Percentiles rank a stretch among this genome's conserved stretches.
These are phyloP conservation scores for Byasa hedistus DNA, from an alignment of 2,888 invertebrate species.

Conservation along the genomic window DNA sequence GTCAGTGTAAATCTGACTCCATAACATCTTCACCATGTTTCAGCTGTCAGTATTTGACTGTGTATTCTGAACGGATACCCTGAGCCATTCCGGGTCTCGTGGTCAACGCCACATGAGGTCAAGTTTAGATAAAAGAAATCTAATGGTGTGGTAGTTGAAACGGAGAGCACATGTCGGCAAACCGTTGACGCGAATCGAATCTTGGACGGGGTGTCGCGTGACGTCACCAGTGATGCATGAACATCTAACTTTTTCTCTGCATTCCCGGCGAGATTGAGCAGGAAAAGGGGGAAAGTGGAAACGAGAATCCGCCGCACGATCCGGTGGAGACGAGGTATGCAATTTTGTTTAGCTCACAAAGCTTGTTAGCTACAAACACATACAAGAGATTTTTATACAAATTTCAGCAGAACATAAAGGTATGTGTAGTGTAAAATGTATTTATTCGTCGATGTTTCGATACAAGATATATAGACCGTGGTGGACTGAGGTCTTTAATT, in stretches of 20 bases:
- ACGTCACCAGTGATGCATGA: conserved; percentile 26
- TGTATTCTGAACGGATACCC: too few species aligned
- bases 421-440: too few species aligned
- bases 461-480: too few species aligned
- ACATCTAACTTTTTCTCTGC: conserved; percentile 26
- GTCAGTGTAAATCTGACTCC: too few species aligned
- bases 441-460: too few species aligned
- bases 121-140: too few species aligned
- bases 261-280: conserved; percentile 44
- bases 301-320: conserved; percentile 44
- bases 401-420: background rate
- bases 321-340: conserved; percentile 42
- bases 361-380: background rate
- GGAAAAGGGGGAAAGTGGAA: conserved; percentile 67
- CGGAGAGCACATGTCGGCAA: background rate
- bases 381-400: background rate
- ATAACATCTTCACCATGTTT: too few species aligned
- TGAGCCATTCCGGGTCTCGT: too few species aligned
- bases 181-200: conserved; percentile 12
- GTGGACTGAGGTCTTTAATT: too few species aligned
- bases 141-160: background rate
- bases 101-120: too few species aligned
- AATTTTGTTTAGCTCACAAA: background rate
- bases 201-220: conserved; percentile 26
- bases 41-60: too few species aligned